Evolutionary conservation across 2,888 invertebrate species (phyloP).

Genomic region (Tenthredo notha): DNA sequence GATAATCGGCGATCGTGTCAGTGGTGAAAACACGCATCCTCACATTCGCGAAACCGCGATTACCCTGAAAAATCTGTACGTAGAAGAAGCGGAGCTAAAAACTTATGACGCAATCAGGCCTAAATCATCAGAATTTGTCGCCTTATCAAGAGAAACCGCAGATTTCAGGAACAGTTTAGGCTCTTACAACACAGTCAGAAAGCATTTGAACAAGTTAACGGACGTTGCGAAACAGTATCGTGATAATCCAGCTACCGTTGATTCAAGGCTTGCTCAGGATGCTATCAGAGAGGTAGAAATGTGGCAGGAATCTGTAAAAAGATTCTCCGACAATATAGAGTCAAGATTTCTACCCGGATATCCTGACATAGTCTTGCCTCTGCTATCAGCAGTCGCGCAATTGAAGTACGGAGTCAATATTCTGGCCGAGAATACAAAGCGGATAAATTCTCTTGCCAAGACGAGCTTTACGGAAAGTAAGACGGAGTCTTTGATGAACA

Average conservation of each 20-base stretch:
- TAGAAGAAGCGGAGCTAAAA: conserved; percentile 61
- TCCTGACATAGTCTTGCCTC: conserved; percentile 88
- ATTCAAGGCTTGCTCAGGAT: conserved; percentile 69
- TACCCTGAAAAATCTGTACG: conserved; percentile 58
- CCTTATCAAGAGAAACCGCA: conserved; percentile 70
- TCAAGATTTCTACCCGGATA: conserved; percentile 83
- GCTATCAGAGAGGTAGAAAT: conserved; percentile 78
- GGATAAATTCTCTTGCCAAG: conserved; percentile 76
- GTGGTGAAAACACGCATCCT: conserved; percentile 71
- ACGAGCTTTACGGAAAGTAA: conserved; percentile 60
- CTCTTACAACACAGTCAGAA: conserved; percentile 75
- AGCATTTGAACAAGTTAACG: conserved; percentile 57
- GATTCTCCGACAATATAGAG: conserved; percentile 81
- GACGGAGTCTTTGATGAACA: conserved; percentile 74
- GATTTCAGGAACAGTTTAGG: conserved; percentile 73
- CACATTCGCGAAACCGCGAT: conserved; percentile 60
- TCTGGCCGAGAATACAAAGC: conserved; percentile 80
- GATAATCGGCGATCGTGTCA: conserved; percentile 76
- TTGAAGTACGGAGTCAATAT: conserved; percentile 83
- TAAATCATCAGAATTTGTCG: conserved; percentile 63
- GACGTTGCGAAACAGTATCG: neutral
- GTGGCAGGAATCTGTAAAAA: conserved; percentile 81
- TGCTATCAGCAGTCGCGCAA: conserved; percentile 85
- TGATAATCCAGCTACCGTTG: conserved; percentile 9
- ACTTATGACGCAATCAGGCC: conserved; percentile 69